Evolutionary conservation across 2,888 invertebrate species (phyloP), one percentile per base, ranked within the genome.

Genomic region (Linnaemya tessellans): DNA sequence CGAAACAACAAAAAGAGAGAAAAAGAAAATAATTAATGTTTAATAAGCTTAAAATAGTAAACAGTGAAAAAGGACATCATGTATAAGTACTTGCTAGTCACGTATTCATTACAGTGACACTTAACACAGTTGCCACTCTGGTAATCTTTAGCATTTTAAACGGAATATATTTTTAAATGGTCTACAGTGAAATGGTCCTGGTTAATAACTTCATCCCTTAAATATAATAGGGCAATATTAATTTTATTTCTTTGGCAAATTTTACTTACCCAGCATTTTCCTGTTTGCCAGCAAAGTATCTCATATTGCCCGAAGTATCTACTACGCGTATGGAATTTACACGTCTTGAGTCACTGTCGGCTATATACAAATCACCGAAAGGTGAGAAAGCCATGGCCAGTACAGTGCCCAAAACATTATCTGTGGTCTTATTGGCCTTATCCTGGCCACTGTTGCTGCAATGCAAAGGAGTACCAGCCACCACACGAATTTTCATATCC

Each of bases 391-490:
- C 96, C 88, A 99, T 95, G 0, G 98, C 97, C 86, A 97, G 93
- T 3, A 98, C 97, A 0, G 97, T 97, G 49, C 98, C 97, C 18
- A 98, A 93, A 1, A 95, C 95, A 74, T 95, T 95, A 81, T 95
- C 95, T 81, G 94, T 94, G 84, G 95, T 94, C 87, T 94, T 94
- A 77, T 93, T 94, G 1, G 89, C 74, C 41, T 94, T 93, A 65
- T 93, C 94, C 35, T 98, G 97, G 0, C 88, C 90, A 65, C 89
- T 91, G 4, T 93, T 93, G 87, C 94, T 95, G 90, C 98, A 99
- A 91, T 98, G 98, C 38, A 98, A 93, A 15, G 98, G 98, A 74
- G 97, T 96, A n/a, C 99, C 99, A 62, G 98, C 98, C 2, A 98
- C 97, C 0, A 98, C 97, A 90, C 97, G 96, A 41, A 97, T 96